phyloP scores from a whole-genome alignment of 2,888 invertebrate genomes.

The Alentia gelatinosa region DNA sequence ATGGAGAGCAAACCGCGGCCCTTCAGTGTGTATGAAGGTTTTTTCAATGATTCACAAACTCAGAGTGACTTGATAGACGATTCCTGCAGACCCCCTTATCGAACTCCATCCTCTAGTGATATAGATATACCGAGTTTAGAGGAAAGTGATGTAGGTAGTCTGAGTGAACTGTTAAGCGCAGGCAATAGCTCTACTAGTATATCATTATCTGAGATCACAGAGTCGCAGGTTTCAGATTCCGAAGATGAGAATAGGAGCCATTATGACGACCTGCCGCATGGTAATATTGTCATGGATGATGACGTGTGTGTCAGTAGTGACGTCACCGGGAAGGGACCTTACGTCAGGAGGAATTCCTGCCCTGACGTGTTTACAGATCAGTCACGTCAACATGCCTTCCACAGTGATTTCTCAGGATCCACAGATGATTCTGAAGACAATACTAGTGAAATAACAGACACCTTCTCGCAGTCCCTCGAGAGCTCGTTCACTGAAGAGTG shows the following conservation, averaged over 20 bases:
- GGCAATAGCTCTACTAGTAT: not conserved
- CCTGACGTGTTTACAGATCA: not conserved
- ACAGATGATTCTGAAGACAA: not conserved
- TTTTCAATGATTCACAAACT: not conserved
- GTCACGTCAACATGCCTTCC: not conserved
- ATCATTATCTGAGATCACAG: not conserved
- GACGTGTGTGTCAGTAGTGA: not conserved
- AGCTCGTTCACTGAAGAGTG: not conserved
- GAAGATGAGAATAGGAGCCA: not conserved
- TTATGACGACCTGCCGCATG: not conserved
- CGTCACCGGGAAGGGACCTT: not conserved
- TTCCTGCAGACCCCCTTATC: not conserved
- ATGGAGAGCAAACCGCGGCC: not conserved
- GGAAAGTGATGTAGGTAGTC: slow-evolving; percentile 10
- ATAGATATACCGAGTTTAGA: slow-evolving; percentile 10
- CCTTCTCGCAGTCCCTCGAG: not conserved
- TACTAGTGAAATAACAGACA: slow-evolving; percentile 5
- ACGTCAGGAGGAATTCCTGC: not conserved
- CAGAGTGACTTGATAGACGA: not conserved
- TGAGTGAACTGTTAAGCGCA: not conserved
- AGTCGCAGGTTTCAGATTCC: not conserved
- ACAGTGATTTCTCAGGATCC: slow-evolving; percentile 21
- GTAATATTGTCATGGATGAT: not conserved
- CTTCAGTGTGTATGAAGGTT: slow-evolving; percentile 15
- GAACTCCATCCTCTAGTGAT: not conserved